A percentile compares a stretch with the other conserved stretches of the same genome.
phyloP scores from a whole-genome alignment of 2,797 vertebrate genomes.

The Benthosema pterotum region DNA sequence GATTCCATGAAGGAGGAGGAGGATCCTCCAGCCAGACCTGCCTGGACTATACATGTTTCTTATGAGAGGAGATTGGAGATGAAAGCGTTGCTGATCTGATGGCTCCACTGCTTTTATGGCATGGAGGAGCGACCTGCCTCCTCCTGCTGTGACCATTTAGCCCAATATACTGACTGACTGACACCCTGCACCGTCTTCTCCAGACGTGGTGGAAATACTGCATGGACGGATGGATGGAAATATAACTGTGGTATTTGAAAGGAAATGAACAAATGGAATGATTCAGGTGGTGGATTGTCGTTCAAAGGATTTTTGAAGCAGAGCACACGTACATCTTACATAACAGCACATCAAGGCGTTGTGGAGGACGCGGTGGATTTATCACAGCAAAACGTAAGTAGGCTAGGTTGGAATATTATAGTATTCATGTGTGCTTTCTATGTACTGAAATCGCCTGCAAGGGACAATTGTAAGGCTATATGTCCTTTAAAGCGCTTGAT shows the following conservation, averaged over 20 bases:
- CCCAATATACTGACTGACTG: conserved; percentile 14
- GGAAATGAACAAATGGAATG: conserved; percentile 14
- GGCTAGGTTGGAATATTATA: conserved; percentile 29
- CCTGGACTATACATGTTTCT: conserved; percentile 13
- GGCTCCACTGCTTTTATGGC: conserved; percentile 5
- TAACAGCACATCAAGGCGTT: conserved; percentile 65
- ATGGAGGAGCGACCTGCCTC: conserved; percentile 49
- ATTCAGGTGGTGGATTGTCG: conserved; percentile 1
- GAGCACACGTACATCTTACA: too few relatives aligned
- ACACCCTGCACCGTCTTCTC: too few relatives aligned
- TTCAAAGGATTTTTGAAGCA: too few relatives aligned
- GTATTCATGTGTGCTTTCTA: not conserved
- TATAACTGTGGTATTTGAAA: not conserved
- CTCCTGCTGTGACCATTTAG: conserved; percentile 23
- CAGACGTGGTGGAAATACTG: not conserved
- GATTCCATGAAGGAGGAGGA: not conserved
- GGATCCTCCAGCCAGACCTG: not conserved
- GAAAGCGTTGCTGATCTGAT: conserved; percentile 2
- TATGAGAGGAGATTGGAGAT: conserved; percentile 4
- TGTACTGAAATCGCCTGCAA: not conserved
- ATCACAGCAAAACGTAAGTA: conserved; percentile 60
- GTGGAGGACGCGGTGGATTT: conserved; percentile 33
- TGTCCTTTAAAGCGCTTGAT: too few relatives aligned
- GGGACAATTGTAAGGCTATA: too few relatives aligned
- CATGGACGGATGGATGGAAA: not conserved